Evolutionary conservation across 2,113 vertebrate genomes (phyloP).

Genomic region (Cryptotis parvus): DNA sequence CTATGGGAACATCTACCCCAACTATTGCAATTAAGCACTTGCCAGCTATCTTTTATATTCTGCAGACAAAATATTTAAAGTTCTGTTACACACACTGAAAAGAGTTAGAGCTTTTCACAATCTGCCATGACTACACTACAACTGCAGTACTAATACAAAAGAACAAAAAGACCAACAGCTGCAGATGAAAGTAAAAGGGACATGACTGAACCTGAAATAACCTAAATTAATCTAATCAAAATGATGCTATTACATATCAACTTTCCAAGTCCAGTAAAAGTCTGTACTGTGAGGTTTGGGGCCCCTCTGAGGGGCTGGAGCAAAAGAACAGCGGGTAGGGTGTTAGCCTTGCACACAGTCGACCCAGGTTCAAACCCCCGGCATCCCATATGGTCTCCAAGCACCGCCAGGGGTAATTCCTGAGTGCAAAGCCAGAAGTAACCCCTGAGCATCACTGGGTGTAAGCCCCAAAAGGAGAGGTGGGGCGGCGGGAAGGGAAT

Average conservation of each 20-base stretch:
- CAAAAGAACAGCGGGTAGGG: no score
- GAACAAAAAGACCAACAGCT: constrained; percentile 56
- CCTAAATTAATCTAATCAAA: constrained; percentile 36
- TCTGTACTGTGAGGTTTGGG: background rate
- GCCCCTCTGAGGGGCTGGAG: no score
- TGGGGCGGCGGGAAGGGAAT: no score
- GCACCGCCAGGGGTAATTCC: no score
- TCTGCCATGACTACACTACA: constrained; percentile 48
- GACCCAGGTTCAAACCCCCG: no score
- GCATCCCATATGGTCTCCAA: no score
- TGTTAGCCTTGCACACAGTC: no score
- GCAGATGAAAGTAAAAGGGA: constrained; percentile 55
- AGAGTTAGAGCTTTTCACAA: constrained; percentile 34
- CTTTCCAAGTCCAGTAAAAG: constrained; percentile 46
- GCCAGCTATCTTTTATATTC: constrained; percentile 11
- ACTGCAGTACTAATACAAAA: constrained; percentile 50
- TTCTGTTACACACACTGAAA: constrained; percentile 55
- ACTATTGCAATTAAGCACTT: constrained; percentile 55
- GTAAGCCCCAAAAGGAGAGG: no score
- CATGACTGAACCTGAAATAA: constrained; percentile 35
- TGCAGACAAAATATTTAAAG: constrained; percentile 52
- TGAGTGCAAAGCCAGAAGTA: no score
- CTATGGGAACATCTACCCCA: constrained; percentile 21
- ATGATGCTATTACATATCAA: background rate
- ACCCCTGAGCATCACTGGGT: no score